Evolutionary conservation across 2,888 invertebrate genomes (phyloP).

Genomic region (Pammene fasciana): DNA sequence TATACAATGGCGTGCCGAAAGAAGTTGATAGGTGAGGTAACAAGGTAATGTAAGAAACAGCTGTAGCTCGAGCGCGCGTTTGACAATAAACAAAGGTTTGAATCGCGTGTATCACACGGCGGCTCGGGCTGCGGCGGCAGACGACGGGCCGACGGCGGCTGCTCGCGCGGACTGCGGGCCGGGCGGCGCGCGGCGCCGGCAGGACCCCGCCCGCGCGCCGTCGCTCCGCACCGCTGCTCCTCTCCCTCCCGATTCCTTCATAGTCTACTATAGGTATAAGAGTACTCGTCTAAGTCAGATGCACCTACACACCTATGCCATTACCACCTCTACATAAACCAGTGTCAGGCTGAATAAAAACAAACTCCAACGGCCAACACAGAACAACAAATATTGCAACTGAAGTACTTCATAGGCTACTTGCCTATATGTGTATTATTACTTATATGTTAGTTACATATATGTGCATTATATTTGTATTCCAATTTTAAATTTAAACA

Average conservation of each 20-base stretch:
- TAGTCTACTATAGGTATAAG: slow-evolving; percentile 27
- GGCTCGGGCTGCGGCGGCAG: slow-evolving; percentile 51
- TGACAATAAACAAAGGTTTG: slow-evolving; percentile 76
- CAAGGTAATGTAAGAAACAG: slow-evolving; percentile 52
- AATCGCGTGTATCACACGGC: slow-evolving; percentile 60
- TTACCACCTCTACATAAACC: slow-evolving; percentile 3
- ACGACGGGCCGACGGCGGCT: slow-evolving; percentile 69
- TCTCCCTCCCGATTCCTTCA: slow-evolving; percentile 53
- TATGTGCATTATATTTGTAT: too few relatives aligned
- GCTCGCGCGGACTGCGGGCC: slow-evolving; percentile 71
- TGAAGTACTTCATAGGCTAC: too few relatives aligned
- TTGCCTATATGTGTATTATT: too few relatives aligned
- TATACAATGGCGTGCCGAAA: slow-evolving; percentile 47
- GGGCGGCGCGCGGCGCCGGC: slow-evolving; percentile 53
- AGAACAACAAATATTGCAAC: too few relatives aligned
- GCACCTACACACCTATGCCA: slow-evolving; percentile 19
- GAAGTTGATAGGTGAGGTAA: slow-evolving; percentile 23
- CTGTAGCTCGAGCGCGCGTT: slow-evolving; percentile 62
- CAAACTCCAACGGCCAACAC: too few relatives aligned
- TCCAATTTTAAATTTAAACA: too few relatives aligned
- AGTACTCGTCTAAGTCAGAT: slow-evolving; percentile 21
- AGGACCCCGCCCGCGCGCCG: slow-evolving; percentile 50
- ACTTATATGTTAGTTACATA: too few relatives aligned
- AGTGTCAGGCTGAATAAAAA: too few relatives aligned
- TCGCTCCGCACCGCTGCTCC: slow-evolving; percentile 50